Evolutionary conservation across 1,140 invertebrate genomes (phyloP).

Genomic region (Ceratosolen fusciceps): DNA sequence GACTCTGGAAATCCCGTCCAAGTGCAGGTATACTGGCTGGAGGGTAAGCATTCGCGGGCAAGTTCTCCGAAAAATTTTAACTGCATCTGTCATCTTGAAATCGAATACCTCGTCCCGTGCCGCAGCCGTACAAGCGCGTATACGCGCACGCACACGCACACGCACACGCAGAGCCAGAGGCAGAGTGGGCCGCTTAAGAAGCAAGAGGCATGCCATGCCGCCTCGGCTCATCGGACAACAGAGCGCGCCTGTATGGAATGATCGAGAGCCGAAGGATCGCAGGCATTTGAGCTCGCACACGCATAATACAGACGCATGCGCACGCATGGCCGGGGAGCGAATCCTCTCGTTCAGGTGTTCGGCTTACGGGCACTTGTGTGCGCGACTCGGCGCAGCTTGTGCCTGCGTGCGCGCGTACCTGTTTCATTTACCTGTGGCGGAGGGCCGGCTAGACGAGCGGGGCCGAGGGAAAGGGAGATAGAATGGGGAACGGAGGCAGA

Average conservation of each 20-base stretch:
- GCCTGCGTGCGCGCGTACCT: constrained; percentile 7
- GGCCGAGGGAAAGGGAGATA: neutral
- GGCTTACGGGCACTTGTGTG: constrained; percentile 4
- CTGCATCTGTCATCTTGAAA: constrained; percentile 47
- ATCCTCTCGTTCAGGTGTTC: constrained; percentile 12
- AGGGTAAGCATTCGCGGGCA: constrained; percentile 17
- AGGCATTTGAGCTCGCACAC: neutral
- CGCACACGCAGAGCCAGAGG: too few relatives aligned
- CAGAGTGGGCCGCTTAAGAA: too few relatives aligned
- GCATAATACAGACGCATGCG: neutral
- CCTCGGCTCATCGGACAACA: neutral
- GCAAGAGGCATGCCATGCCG: too few relatives aligned
- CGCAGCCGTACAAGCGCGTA: too few relatives aligned
- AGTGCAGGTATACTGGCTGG: constrained; percentile 17
- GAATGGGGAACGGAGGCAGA: neutral
- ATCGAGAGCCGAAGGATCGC: neutral
- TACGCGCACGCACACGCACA: too few relatives aligned
- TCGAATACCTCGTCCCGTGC: constrained; percentile 18
- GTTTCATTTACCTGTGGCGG: constrained; percentile 24
- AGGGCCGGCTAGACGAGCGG: neutral
- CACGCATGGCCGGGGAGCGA: neutral
- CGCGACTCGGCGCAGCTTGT: neutral
- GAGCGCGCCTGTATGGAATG: neutral
- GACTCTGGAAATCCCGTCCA: neutral
- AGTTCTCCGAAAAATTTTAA: constrained; percentile 43